Conservation (phyloP, 2,797 vertebrate species). For the Poecilia picta region DNA sequence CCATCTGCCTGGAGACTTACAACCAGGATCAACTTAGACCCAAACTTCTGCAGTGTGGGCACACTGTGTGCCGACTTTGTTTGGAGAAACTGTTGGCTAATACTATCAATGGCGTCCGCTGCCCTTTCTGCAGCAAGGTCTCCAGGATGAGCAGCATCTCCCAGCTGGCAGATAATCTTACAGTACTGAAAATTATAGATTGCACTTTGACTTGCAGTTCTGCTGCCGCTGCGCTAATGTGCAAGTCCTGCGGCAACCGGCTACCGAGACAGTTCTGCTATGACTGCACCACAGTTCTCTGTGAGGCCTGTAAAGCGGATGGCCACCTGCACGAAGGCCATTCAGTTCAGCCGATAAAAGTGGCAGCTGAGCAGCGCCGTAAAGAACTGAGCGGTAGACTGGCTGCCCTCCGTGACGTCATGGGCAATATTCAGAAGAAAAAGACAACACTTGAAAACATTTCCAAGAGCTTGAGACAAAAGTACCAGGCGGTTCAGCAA, state of each 20-base stretch:
- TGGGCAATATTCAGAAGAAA: conserved; percentile 89
- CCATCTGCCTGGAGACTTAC: conserved; percentile 98
- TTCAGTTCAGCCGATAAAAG: conserved; percentile 83
- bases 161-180: conserved; percentile 94
- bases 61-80: conserved; percentile 94
- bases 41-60: conserved; percentile 95
- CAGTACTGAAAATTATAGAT: conserved; percentile 95
- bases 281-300: conserved; percentile 86
- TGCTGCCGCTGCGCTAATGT: conserved; percentile 88
- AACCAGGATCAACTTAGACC: conserved; percentile 91
- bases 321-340: conserved; percentile 86
- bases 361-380: conserved; percentile 89
- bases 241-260: conserved; percentile 89
- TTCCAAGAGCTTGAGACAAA: conserved; percentile 85
- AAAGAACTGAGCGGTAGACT: conserved; percentile 87
- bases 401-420: conserved; percentile 84
- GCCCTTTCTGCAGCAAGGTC: conserved; percentile 96
- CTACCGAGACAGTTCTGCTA: conserved; percentile 91
- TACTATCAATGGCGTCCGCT: conserved; percentile 95
- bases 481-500: conserved; percentile 90
- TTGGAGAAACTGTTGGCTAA: conserved; percentile 94
- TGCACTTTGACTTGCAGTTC: conserved; percentile 86
- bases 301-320: conserved; percentile 87
- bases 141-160: conserved; percentile 91
- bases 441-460: conserved; percentile 88